Percentiles rank a stretch among this genome's conserved stretches.
Evolutionary conservation across 1,140 invertebrate genomes (phyloP).

Genomic region (Drosophila setifemur): DNA sequence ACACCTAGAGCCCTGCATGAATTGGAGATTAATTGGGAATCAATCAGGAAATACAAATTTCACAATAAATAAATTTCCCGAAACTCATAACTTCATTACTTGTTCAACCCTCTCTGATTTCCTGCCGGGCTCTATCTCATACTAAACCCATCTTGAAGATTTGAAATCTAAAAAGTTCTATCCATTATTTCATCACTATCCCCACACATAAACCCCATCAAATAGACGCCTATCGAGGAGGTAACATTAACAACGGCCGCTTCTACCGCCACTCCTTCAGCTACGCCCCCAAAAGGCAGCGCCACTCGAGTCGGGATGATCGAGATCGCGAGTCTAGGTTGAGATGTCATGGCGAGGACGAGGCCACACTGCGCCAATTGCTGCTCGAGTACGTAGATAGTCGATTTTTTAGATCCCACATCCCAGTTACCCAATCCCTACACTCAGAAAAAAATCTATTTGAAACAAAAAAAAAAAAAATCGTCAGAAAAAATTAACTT

Average conservation of each 20-base stretch:
- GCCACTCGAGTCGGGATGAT: conserved; percentile 75
- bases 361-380: conserved; percentile 82
- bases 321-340: conserved; percentile 80
- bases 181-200: background rate
- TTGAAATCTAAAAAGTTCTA: background rate
- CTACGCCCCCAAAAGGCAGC: conserved; percentile 79
- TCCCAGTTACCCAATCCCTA: background rate
- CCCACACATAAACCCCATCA: background rate
- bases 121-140: too few relatives aligned
- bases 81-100: too few relatives aligned
- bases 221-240: conserved; percentile 75
- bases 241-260: conserved; percentile 80
- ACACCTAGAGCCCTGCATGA: too few relatives aligned
- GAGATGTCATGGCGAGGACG: conserved; percentile 83
- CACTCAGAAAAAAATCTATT: too few relatives aligned
- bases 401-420: too few relatives aligned
- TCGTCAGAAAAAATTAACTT: too few relatives aligned
- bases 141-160: too few relatives aligned
- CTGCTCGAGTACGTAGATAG: conserved; percentile 81
- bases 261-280: conserved; percentile 82
- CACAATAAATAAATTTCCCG: too few relatives aligned
- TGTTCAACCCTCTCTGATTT: too few relatives aligned
- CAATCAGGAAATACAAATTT: too few relatives aligned
- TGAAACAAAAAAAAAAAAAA: background rate
- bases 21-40: too few relatives aligned